Percentiles rank a stretch among this genome's conserved stretches.
phyloP scores from a whole-genome alignment of 2,113 vertebrate species.

The Cynocephalus volans region DNA sequence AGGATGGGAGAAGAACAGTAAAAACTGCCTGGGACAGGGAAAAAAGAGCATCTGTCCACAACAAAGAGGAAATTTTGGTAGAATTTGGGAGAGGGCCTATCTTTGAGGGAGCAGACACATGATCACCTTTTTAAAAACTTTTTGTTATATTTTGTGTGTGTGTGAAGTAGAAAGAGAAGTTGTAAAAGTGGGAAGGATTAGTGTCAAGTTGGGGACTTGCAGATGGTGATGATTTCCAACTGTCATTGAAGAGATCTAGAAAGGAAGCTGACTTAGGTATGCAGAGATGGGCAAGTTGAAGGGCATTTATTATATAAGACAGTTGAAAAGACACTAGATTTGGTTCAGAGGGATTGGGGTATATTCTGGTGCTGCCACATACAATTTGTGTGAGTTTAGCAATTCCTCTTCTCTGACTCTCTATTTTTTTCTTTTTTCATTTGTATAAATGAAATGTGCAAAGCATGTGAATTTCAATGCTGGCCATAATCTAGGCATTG shows the following conservation, averaged over 20 bases:
- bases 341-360: not conserved
- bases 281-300: not conserved
- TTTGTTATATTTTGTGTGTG: not conserved
- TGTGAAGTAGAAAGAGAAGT: not conserved
- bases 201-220: not conserved
- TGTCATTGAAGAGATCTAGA: not conserved
- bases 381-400: not conserved
- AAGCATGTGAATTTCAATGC: conserved; percentile 12
- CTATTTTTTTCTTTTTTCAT: not conserved
- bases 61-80: not conserved
- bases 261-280: not conserved
- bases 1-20: not conserved
- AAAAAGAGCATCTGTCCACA: not conserved
- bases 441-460: conserved; percentile 41
- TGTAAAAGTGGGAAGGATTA: not conserved
- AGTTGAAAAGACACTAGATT: not conserved
- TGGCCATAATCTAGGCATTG: not conserved
- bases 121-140: not conserved
- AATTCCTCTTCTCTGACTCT: not conserved
- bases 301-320: not conserved
- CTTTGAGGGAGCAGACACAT: not conserved
- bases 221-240: not conserved
- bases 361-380: not conserved
- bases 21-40: not conserved
- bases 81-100: not conserved